Evolutionary conservation across 2,888 invertebrate species (phyloP).

Genomic region (Anodontia alba): DNA sequence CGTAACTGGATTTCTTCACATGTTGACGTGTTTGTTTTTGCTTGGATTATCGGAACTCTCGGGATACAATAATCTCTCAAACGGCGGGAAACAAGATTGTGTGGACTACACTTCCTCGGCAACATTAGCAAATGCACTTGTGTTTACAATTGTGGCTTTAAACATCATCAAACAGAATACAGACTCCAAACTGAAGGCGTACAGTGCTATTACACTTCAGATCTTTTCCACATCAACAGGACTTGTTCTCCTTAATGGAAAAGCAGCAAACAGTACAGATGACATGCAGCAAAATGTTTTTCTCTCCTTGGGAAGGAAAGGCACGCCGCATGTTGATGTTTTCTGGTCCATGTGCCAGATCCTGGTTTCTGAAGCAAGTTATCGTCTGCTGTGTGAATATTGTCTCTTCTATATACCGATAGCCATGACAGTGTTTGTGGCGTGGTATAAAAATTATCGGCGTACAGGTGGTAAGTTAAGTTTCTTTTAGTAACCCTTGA

Average conservation of each 20-base stretch:
- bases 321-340: conserved; percentile 32
- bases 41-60: conserved; percentile 41
- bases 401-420: conserved; percentile 44
- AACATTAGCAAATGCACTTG: conserved; percentile 30
- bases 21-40: conserved; percentile 37
- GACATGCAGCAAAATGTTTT: conserved; percentile 36
- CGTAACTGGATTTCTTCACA: conserved; percentile 43
- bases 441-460: conserved; percentile 5
- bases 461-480: background rate
- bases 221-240: background rate
- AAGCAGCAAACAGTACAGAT: background rate
- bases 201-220: background rate
- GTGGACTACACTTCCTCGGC: conserved; percentile 43
- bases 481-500: too few relatives aligned
- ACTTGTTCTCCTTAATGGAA: background rate
- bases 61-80: conserved; percentile 18
- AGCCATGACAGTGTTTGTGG: conserved; percentile 1
- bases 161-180: conserved; percentile 35
- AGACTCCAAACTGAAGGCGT: background rate
- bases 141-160: conserved; percentile 22
- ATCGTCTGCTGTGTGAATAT: conserved; percentile 39
- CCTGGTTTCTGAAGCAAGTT: conserved; percentile 6
- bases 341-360: conserved; percentile 51
- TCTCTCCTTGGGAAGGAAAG: conserved; percentile 22
- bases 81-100: conserved; percentile 35